A percentile compares a stretch with the other conserved stretches of the same genome.
Evolutionary conservation across 2,888 invertebrate genomes (phyloP).

Genomic region (Epinotia nisella): DNA sequence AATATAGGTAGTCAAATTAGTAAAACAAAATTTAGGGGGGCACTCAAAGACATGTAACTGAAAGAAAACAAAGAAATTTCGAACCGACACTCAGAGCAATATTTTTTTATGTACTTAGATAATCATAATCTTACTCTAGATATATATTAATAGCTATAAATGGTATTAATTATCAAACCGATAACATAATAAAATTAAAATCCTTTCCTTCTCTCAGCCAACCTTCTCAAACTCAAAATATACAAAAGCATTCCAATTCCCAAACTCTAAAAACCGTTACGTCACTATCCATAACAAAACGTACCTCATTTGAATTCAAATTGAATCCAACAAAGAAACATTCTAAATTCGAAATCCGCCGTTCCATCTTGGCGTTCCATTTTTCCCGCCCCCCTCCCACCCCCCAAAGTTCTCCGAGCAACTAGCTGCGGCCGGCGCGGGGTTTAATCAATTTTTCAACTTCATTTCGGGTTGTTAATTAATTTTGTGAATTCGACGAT

Average conservation of each 20-base stretch:
- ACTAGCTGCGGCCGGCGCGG: conserved; percentile 56
- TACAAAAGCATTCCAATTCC: not conserved
- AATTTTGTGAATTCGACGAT: conserved; percentile 48
- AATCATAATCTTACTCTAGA: too few relatives aligned
- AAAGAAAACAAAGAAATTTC: too few relatives aligned
- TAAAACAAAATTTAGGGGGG: too few relatives aligned
- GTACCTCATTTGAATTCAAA: conserved; percentile 39
- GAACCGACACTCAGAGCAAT: too few relatives aligned
- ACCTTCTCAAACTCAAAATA: not conserved
- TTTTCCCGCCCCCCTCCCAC: conserved; percentile 31
- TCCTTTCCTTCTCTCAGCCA: not conserved
- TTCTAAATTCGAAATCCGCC: conserved; percentile 42
- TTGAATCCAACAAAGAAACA: conserved; percentile 43
- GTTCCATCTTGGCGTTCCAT: conserved; percentile 41
- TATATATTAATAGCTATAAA: too few relatives aligned
- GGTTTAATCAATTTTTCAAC: conserved; percentile 79
- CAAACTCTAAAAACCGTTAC: conserved; percentile 16
- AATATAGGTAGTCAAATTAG: too few relatives aligned
- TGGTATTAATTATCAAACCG: too few relatives aligned
- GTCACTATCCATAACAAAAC: conserved; percentile 25
- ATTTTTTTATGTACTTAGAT: too few relatives aligned
- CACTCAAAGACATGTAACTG: too few relatives aligned
- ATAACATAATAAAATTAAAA: not conserved
- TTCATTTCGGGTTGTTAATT: conserved; percentile 66
- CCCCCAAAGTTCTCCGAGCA: conserved; percentile 62